Evolutionary conservation across 2,797 vertebrate genomes (phyloP).

Genomic region (Lepilemur ruficaudatus): DNA sequence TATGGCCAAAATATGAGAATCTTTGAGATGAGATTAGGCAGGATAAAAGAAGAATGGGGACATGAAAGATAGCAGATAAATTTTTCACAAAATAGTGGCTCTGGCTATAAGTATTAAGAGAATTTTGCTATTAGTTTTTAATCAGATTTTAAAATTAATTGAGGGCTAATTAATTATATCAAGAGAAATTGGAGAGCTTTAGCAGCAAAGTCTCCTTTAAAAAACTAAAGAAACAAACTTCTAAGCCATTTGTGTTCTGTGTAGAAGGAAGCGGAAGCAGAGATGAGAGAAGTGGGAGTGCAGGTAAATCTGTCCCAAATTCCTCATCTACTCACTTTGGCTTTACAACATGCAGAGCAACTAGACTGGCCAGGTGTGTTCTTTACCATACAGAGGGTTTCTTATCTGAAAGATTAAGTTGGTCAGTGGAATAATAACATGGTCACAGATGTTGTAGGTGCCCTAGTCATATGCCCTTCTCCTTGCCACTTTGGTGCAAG

Average conservation of each 20-base stretch:
- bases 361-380: neutral
- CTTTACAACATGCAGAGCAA: neutral
- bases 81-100: neutral
- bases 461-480: neutral
- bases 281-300: neutral
- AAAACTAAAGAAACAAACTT: neutral
- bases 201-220: neutral
- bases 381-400: neutral
- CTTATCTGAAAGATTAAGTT: neutral
- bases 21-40: neutral
- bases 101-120: neutral
- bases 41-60: neutral
- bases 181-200: neutral
- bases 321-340: neutral
- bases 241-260: neutral
- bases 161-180: neutral
- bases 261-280: neutral
- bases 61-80: neutral
- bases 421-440: neutral
- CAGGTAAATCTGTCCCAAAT: neutral
- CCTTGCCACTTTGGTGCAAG: neutral
- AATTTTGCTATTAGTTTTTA: neutral
- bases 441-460: neutral
- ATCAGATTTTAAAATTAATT: neutral
- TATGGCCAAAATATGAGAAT: neutral